Base-by-base conservation (phyloP, 2,797 vertebrate species). In the Gephyroberyx darwinii region DNA sequence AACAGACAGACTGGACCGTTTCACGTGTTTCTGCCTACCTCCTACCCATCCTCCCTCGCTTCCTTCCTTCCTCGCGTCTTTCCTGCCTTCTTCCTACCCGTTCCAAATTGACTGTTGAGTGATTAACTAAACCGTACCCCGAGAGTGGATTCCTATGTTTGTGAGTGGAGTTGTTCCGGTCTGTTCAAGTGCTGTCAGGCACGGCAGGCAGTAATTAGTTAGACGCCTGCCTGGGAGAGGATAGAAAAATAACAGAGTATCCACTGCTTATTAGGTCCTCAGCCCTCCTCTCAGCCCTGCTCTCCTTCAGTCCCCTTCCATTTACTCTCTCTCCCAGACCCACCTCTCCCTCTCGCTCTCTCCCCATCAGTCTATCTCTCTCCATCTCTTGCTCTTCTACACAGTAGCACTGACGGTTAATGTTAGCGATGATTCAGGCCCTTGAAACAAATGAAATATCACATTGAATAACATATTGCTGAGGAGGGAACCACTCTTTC, bases 121-220 rank as follows among this genome's bases (percentile, higher is more conserved):
- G 69, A 78, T 72, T 63, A 77, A 73, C 61, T 65, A 53, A 67
- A 55, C 20, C 26, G 37, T 12, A 39, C 37, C 35, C 35, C 53
- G 26, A 43, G 31, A 19, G 68, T 14, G 16, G 53, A 69, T 12
- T 39, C 52, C n/a, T 5, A 0, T 48, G 39, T 66, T 51, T 19
- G 8, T 52, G 37, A 64, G 35, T 39, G 33, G 37, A 8, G 19
- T 20, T 50, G 41, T 16, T 48, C 10, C 8, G n/a, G 22, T 53
- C 30, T 51, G 12, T 52, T 67, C 53, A 78, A 57, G 56, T 75
- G 39, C 8, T 16, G 33, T 33, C 10, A 63, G 53, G 39, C 71
- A 68, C 66, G 33, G 55, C 10, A 63, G 53, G 39, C 71, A 68
- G 66, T 83, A 78, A 86, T 81, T 71, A 81, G 50, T 81, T 66